phyloP scores from a whole-genome alignment of 2,797 vertebrate genomes.

The Microhierax caerulescens region DNA sequence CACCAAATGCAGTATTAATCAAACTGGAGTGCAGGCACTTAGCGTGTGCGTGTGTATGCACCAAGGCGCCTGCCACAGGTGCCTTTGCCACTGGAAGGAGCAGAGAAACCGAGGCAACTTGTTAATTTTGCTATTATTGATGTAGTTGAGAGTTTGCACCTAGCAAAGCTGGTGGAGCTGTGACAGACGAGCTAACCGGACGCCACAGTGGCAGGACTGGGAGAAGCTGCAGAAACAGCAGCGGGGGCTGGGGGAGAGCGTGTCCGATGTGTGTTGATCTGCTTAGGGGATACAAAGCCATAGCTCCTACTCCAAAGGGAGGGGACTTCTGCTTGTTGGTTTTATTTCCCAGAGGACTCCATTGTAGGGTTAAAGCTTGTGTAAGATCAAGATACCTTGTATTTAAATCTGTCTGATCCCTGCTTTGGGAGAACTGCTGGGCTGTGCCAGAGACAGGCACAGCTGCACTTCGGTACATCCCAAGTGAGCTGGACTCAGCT shows the following conservation, averaged over 20 bases:
- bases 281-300: background rate
- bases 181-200: conserved; percentile 25
- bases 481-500: background rate
- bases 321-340: background rate
- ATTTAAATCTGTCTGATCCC: background rate
- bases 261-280: background rate
- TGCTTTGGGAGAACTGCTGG: background rate
- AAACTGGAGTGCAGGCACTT: background rate
- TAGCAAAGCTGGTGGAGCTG: background rate
- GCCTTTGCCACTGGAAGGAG: conserved; percentile 14
- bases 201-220: background rate
- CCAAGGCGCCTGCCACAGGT: background rate
- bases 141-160: conserved; percentile 12
- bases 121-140: conserved; percentile 44
- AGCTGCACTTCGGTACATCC: background rate
- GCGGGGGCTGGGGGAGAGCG: background rate
- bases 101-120: background rate
- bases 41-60: accelerated
- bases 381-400: background rate
- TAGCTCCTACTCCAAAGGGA: background rate
- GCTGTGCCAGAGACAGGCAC: background rate
- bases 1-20: conserved; percentile 3
- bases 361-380: background rate
- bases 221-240: conserved; percentile 20
- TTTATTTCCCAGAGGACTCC: background rate